These are phyloP conservation scores for Dicentrarchus labrax DNA, from an alignment of 2,113 vertebrate genomes.

Conservation along the genomic window DNA sequence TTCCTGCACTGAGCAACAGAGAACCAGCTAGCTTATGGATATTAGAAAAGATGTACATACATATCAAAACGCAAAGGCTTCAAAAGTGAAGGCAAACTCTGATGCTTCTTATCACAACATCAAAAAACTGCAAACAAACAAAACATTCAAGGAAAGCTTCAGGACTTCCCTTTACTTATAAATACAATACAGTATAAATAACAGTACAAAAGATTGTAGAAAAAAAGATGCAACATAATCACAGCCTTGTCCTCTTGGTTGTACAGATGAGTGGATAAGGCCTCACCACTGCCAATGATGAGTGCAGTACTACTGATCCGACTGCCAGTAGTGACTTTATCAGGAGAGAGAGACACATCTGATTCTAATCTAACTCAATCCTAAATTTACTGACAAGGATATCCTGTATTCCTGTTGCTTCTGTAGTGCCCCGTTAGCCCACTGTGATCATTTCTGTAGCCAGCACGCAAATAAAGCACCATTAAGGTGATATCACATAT, in stretches of 20 bases:
- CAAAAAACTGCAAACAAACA: slow-evolving; percentile 55
- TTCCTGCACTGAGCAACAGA: not conserved
- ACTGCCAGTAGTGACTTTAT: not conserved
- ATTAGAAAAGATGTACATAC: slow-evolving; percentile 49
- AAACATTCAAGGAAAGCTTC: slow-evolving; percentile 61
- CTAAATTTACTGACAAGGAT: not conserved
- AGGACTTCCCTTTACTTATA: slow-evolving; percentile 37
- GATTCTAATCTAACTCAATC: not conserved
- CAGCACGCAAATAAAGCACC: slow-evolving; percentile 13
- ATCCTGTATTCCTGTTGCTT: not conserved
- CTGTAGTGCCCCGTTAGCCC: not conserved
- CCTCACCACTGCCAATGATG: slow-evolving; percentile 41
- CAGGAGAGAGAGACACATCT: not conserved
- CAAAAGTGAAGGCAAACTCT: slow-evolving; percentile 62
- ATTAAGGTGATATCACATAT: not conserved
- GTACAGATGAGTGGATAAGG: slow-evolving; percentile 44
- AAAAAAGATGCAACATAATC: slow-evolving; percentile 56
- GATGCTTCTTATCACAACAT: slow-evolving; percentile 26
- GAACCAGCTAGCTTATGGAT: not conserved
- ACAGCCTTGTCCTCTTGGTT: slow-evolving; percentile 41
- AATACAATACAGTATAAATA: slow-evolving; percentile 66
- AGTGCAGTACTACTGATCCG: not conserved
- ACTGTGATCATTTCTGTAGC: not conserved
- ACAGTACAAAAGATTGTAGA: slow-evolving; percentile 69
- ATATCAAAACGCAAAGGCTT: slow-evolving; percentile 63